Evolutionary conservation across 2,888 invertebrate species (phyloP).

Genomic region (Nymphalis polychloros): DNA sequence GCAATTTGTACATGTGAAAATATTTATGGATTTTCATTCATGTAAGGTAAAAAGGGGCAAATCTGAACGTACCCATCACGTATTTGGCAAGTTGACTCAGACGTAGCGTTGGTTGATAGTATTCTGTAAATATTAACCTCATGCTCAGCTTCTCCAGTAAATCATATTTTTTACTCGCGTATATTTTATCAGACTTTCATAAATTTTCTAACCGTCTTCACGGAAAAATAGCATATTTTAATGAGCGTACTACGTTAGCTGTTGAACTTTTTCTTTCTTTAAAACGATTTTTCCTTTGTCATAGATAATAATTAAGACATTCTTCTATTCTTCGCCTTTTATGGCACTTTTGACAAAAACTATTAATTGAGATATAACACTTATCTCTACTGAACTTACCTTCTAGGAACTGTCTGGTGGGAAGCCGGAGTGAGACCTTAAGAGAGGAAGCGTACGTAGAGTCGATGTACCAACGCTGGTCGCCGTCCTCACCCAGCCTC

Average conservation of each 20-base stretch:
- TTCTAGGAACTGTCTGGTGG: slow-evolving; percentile 76
- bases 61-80: slow-evolving; percentile 65
- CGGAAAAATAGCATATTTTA: too few species aligned
- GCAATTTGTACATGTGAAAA: neutral
- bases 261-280: too few species aligned
- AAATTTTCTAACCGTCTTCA: too few species aligned
- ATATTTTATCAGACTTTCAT: neutral
- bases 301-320: too few species aligned
- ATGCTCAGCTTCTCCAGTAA: slow-evolving; percentile 17
- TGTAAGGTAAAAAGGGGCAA: slow-evolving; percentile 20
- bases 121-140: slow-evolving; percentile 60
- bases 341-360: neutral
- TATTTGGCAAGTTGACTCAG: slow-evolving; percentile 62
- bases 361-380: neutral
- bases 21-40: neutral
- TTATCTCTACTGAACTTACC: slow-evolving; percentile 49
- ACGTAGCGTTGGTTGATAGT: slow-evolving; percentile 59
- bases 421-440: slow-evolving; percentile 73
- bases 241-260: too few species aligned
- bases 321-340: too few species aligned
- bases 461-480: slow-evolving; percentile 78
- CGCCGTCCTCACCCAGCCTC: slow-evolving; percentile 72
- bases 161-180: neutral
- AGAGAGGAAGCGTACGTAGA: slow-evolving; percentile 76
- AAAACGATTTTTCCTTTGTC: too few species aligned